Conservation (phyloP, 2,797 vertebrate genomes). For the Australoheros facetus region DNA sequence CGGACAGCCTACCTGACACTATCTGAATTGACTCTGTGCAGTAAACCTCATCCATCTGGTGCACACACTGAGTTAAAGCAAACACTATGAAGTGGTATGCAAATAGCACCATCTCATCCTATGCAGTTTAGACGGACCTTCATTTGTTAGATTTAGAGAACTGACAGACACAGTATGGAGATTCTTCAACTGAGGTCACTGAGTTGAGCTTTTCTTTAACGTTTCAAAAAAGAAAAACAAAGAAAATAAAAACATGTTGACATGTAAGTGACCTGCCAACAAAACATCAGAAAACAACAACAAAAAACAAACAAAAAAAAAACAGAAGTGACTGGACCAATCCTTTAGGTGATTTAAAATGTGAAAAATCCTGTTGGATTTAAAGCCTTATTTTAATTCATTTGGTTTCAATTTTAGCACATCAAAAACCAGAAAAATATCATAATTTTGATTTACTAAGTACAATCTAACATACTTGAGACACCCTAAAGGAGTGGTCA, state of each 20-base stretch:
- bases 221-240: slow-evolving; percentile 44
- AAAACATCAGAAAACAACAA: slow-evolving; percentile 74
- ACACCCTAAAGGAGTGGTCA: slow-evolving; percentile 98
- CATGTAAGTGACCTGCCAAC: slow-evolving; percentile 96
- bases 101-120: slow-evolving; percentile 27
- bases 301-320: slow-evolving; percentile 58
- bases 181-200: slow-evolving; percentile 96
- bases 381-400: neutral
- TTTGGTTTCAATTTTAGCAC: neutral
- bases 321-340: slow-evolving; percentile 87
- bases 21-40: slow-evolving; percentile 40
- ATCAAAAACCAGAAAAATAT: neutral
- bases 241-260: slow-evolving; percentile 75
- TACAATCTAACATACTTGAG: slow-evolving; percentile 19
- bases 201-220: slow-evolving; percentile 86
- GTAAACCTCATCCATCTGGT: slow-evolving; percentile 64
- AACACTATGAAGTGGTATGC: slow-evolving; percentile 51
- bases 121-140: slow-evolving; percentile 9
- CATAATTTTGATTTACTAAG: neutral
- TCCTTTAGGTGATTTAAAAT: slow-evolving; percentile 91
- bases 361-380: neutral
- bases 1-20: slow-evolving; percentile 44
- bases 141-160: slow-evolving; percentile 37
- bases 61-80: slow-evolving; percentile 45
- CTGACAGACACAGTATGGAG: slow-evolving; percentile 98